Base-by-base conservation (phyloP, 2,888 invertebrate species). In the Drosophila hamatofila region DNA sequence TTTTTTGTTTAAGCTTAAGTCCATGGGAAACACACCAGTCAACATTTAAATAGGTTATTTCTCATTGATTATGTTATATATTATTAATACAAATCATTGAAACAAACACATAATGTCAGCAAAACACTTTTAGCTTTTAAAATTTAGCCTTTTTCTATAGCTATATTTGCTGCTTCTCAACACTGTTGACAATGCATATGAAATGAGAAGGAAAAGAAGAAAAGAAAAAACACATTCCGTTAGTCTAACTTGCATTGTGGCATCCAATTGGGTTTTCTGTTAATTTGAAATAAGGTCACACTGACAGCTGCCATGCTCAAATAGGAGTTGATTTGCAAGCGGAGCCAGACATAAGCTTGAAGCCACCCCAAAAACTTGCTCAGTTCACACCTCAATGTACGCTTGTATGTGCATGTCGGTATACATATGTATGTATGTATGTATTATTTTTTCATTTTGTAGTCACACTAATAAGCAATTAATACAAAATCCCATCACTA, bases 381-480 rank as follows among this genome's bases (percentile, higher is more conserved):
- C 12, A 23, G 25, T 57, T 35, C 68, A 58, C 68, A 68, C 49
- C 68, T 67, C 56, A 39, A 46, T 37, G n/a, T 37, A 23, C 21
- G n/a, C 37, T 16, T 21, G 37, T 27, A n/a, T 41, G 16, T 42
- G 30, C 35, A 35, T 30, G 18, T 58, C 6, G 18, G 11, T 44
- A 44, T n/a, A 27, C 4, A 4, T 25, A 25, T 4, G 25, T 25
- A 8, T 30, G 37, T 16, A 18, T n/a, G 11, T 33, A 11, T 21
- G 14, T 14, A 48, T 49, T 33, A 35, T 57, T 41, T 30, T n/a
- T 23, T 60, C 44, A 54, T 60, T 57, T 59, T 21, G 52, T 33
- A 51, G 72, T 72, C 63, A 42, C 63, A 69, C 58, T 61, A 72
- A 72, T 55, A 62, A 42, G 30, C 62, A 79, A 70, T 75, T 69